phyloP scores from a whole-genome alignment of 2,797 vertebrate species.

The Enteromius fasciolatus region DNA sequence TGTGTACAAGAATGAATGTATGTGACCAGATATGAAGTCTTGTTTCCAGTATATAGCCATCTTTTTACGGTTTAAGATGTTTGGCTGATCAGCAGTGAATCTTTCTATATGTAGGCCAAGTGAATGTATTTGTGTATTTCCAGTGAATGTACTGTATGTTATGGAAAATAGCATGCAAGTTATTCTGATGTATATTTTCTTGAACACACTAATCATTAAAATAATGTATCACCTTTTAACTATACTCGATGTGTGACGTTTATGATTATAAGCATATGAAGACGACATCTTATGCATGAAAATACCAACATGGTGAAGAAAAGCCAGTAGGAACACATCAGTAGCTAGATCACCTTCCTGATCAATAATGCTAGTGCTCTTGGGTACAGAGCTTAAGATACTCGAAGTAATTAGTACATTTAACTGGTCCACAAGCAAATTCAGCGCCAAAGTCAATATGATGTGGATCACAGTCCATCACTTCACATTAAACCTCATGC shows the following conservation, averaged over 20 bases:
- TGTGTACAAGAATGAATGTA: not conserved
- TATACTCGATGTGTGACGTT: not conserved
- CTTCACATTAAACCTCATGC: not conserved
- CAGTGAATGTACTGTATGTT: conserved; percentile 39
- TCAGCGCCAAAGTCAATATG: not conserved
- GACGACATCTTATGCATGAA: not conserved
- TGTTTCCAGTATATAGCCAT: not conserved
- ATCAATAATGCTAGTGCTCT: not conserved
- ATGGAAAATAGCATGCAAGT: conserved; percentile 37
- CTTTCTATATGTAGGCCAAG: not conserved
- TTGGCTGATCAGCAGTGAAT: not conserved
- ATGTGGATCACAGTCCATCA: not conserved
- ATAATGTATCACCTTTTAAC: not conserved
- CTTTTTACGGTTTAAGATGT: not conserved
- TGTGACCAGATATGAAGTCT: not conserved
- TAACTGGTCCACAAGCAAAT: not conserved
- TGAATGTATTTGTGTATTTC: conserved; percentile 32
- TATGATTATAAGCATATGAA: not conserved
- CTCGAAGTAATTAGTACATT: not conserved
- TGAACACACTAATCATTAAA: conserved; percentile 34
- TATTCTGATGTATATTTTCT: conserved; percentile 41
- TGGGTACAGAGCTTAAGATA: not conserved
- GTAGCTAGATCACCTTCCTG: not conserved
- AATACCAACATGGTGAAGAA: not conserved
- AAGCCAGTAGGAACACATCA: not conserved